Evolutionary conservation across 2,797 vertebrate species (phyloP).

Genomic region (Petrocephalus schoutedeni): DNA sequence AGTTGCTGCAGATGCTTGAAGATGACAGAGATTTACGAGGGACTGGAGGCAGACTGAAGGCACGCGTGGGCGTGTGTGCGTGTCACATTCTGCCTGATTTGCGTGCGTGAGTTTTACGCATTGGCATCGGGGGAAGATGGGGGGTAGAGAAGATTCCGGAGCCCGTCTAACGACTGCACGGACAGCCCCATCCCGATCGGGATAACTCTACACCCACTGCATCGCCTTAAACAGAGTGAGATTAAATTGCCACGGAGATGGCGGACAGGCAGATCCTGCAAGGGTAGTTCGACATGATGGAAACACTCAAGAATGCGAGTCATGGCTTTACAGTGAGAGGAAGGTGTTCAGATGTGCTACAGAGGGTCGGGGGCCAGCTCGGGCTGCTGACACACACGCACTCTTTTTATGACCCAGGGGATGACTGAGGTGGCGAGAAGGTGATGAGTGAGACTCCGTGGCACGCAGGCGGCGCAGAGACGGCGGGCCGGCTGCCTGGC

Average conservation of each 20-base stretch:
- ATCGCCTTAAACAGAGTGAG: neutral
- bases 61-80: neutral
- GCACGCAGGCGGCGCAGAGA: neutral
- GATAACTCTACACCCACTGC: neutral
- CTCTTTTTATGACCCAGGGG: neutral
- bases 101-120: neutral
- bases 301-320: neutral
- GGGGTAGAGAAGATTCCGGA: neutral
- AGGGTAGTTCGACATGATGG: neutral
- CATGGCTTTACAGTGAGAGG: neutral
- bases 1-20: constrained; percentile 10
- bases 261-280: neutral
- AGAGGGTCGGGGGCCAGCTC: neutral
- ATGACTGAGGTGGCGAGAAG: neutral
- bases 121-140: neutral
- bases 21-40: constrained; percentile 12
- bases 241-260: neutral
- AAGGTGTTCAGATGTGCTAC: neutral
- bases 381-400: neutral
- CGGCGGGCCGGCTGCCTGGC: neutral
- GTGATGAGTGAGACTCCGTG: neutral
- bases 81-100: neutral
- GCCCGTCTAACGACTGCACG: neutral
- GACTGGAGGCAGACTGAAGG: neutral
- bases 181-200: neutral